These are phyloP conservation scores for Nanger granti DNA, from an alignment of 2,113 vertebrate genomes.

Conservation along the genomic window DNA sequence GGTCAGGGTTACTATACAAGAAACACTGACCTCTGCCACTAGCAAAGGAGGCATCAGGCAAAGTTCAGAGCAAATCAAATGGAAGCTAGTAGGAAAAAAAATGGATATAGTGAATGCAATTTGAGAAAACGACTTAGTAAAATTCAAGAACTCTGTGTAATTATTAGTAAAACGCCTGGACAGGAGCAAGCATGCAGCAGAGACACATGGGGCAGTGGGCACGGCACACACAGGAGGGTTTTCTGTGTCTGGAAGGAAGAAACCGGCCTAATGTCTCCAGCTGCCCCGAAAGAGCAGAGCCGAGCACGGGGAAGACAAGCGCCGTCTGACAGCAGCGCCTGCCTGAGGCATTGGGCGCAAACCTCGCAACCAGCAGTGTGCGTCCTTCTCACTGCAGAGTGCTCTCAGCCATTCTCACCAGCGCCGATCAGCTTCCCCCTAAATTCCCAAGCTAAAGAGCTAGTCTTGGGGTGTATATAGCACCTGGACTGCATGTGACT, in stretches of 20 bases:
- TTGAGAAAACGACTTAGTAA: neutral
- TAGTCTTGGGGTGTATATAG: rapidly evolving
- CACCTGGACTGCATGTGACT: neutral
- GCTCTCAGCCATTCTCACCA: neutral
- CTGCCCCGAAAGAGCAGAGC: neutral
- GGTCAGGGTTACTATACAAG: neutral
- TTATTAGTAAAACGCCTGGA: neutral
- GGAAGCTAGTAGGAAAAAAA: neutral
- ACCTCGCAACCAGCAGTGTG: rapidly evolving
- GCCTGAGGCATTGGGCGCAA: rapidly evolving
- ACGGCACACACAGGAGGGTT: rapidly evolving
- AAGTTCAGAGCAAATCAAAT: neutral
- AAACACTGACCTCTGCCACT: neutral
- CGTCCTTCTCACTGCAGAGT: rapidly evolving
- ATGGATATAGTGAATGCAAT: neutral
- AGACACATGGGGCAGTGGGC: neutral
- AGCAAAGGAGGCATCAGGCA: neutral
- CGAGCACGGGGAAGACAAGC: rapidly evolving
- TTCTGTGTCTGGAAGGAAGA: neutral
- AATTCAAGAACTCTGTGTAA: neutral
- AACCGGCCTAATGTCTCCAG: rapidly evolving
- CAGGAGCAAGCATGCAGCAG: too few species aligned
- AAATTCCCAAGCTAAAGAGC: neutral
- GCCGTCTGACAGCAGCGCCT: rapidly evolving
- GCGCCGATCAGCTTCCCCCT: neutral